Conservation (phyloP, 2,888 invertebrate genomes). For the Tenthredo distinguenda region DNA sequence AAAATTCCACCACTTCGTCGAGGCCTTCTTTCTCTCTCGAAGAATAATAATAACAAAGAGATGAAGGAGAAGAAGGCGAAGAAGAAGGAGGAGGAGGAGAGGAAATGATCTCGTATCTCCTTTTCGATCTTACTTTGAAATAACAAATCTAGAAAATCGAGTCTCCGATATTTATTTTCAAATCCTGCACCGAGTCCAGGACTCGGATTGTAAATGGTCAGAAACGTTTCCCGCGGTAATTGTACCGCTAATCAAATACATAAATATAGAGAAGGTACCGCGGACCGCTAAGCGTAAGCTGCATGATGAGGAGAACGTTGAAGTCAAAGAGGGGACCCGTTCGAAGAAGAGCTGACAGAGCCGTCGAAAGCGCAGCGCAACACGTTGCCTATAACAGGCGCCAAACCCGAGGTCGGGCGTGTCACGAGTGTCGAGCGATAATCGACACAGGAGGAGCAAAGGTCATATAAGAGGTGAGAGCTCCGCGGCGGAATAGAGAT, state of each 20-base stretch:
- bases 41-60: slow-evolving; percentile 11
- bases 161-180: not conserved
- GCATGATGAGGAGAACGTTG: slow-evolving; percentile 9
- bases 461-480: slow-evolving; percentile 46
- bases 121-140: not conserved
- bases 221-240: not conserved
- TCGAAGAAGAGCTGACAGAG: slow-evolving; percentile 33
- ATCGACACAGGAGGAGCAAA: slow-evolving; percentile 49
- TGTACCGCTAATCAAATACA: slow-evolving; percentile 13
- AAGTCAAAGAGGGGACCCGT: not conserved
- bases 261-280: slow-evolving; percentile 3
- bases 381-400: slow-evolving; percentile 34
- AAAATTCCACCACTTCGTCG: not conserved
- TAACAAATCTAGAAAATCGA: not conserved
- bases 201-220: not conserved
- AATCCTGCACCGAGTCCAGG: not conserved
- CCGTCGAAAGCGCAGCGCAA: slow-evolving; percentile 38
- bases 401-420: slow-evolving; percentile 49
- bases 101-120: not conserved
- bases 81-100: not conserved
- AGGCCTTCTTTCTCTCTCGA: not conserved
- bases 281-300: not conserved
- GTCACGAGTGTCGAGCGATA: slow-evolving; percentile 49
- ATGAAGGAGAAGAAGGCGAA: not conserved
- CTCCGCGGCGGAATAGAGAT: slow-evolving; percentile 45